Percentiles rank a stretch among this genome's conserved stretches.
These are phyloP conservation scores for Sebastes kiyomatsui DNA, from an alignment of 2,797 vertebrate species.

Conservation along the genomic window DNA sequence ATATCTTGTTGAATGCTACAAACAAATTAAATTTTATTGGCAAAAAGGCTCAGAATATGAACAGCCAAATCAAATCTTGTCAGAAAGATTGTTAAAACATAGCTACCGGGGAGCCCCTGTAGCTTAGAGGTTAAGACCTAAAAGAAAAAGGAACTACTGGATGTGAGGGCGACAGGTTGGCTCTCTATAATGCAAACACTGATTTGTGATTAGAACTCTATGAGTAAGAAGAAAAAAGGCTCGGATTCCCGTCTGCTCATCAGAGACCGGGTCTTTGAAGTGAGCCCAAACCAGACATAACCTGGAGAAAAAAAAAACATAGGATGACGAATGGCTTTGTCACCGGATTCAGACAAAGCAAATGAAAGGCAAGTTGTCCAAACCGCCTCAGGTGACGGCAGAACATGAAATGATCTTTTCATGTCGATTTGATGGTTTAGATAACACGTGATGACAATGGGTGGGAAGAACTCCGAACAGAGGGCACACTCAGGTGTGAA, in stretches of 20 bases:
- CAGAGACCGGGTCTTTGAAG: slow-evolving; percentile 35
- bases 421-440: slow-evolving; percentile 61
- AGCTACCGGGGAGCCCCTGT: background rate
- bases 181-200: slow-evolving; percentile 1
- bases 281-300: slow-evolving; percentile 33
- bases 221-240: background rate
- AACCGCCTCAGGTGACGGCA: slow-evolving; percentile 31
- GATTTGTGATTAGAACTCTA: slow-evolving; percentile 31
- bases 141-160: background rate
- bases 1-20: background rate
- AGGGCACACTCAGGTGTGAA: slow-evolving; percentile 67
- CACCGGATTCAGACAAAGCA: slow-evolving; percentile 45
- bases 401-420: slow-evolving; percentile 63
- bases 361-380: slow-evolving; percentile 39
- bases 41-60: background rate
- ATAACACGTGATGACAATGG: slow-evolving; percentile 59
- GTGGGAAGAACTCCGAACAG: slow-evolving; percentile 30
- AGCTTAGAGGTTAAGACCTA: background rate
- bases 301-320: background rate
- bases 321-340: slow-evolving; percentile 48
- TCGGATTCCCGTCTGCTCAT: background rate
- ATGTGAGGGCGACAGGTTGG: background rate
- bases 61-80: background rate
- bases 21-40: background rate
- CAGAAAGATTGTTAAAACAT: background rate